Percentiles rank a stretch among this genome's conserved stretches.
Evolutionary conservation across 2,113 vertebrate species (phyloP).

Genomic region (Corvus moneduloides): DNA sequence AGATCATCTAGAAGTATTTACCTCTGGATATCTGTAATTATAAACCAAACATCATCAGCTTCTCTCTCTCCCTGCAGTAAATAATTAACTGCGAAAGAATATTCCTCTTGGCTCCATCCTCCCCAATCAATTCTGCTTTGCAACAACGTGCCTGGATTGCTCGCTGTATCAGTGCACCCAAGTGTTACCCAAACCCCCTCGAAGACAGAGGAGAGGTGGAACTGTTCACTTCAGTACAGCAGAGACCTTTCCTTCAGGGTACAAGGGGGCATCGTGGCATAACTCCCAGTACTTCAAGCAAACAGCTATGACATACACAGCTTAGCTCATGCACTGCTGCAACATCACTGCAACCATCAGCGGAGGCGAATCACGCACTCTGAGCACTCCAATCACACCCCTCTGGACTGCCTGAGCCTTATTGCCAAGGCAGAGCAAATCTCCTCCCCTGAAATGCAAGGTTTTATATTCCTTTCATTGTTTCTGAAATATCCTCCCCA

Average conservation of each 20-base stretch:
- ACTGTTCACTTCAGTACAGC: background rate
- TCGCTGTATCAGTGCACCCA: background rate
- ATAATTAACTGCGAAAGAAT: conserved; percentile 42
- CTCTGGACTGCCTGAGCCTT: background rate
- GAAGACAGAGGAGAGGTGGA: background rate
- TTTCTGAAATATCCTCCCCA: background rate
- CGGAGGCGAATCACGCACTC: background rate
- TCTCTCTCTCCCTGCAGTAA: background rate
- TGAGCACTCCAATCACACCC: background rate
- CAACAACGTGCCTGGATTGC: background rate
- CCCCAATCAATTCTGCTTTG: background rate
- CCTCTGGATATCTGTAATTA: background rate
- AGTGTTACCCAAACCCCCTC: background rate
- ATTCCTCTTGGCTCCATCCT: background rate
- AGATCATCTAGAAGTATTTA: background rate
- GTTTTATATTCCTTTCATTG: background rate
- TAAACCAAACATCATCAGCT: background rate
- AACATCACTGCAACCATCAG: background rate
- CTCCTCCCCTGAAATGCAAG: background rate
- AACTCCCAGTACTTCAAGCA: background rate
- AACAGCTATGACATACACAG: background rate
- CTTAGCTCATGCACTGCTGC: conserved; percentile 38
- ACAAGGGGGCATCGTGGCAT: background rate
- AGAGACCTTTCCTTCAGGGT: background rate
- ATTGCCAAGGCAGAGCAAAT: background rate